Base-by-base conservation (phyloP, 2,888 invertebrate genomes). In the Xestobium rufovillosum region DNA sequence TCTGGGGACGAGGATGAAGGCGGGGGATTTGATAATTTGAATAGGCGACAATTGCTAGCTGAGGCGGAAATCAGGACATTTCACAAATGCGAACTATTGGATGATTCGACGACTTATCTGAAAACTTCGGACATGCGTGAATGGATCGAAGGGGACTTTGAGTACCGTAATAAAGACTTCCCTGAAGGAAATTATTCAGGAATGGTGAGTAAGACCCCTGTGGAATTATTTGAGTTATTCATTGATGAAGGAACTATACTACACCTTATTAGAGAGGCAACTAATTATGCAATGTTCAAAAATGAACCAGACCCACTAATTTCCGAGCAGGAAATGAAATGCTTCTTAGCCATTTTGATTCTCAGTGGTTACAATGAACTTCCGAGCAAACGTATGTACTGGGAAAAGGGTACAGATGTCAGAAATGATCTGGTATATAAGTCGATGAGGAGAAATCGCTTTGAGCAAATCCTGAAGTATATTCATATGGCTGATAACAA, bases 401-500 rank as follows among this genome's bases (percentile, higher is more conserved):
- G 42, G 44, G 42, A 45, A 26, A 38, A 30, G 15, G 35, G 27
- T 14, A 36, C 38, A 14, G 40, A 46, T 35, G 6, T 45, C 13
- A 26, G 44, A 9, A 46, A 45, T 38, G 10, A 12, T 11, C 26
- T 33, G n/a, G 36, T 45, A 34, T 34, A 34, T 26, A 45, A 47
- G 29, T 10, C 41, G 11, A 46, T 47, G 45, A 29, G 45, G 17
- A 25, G 41, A 2, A 31, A 45, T 37, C 26, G 50, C 45, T 43
- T 47, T 37, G 34, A 43, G 36, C 13, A 39, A 14, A 47, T 44
- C 8, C 33, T 39, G 39, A 25, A 37, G 16, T 43, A 34, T 42
- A 8, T 49, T 16, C 48, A 49, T 34, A 43, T 38, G 26, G 36
- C 36, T 10, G 42, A 48, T 26, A 46, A 48, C 28, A 15, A 11